Base-by-base conservation (phyloP, 2,888 invertebrate genomes). In the Netelia melanura region DNA sequence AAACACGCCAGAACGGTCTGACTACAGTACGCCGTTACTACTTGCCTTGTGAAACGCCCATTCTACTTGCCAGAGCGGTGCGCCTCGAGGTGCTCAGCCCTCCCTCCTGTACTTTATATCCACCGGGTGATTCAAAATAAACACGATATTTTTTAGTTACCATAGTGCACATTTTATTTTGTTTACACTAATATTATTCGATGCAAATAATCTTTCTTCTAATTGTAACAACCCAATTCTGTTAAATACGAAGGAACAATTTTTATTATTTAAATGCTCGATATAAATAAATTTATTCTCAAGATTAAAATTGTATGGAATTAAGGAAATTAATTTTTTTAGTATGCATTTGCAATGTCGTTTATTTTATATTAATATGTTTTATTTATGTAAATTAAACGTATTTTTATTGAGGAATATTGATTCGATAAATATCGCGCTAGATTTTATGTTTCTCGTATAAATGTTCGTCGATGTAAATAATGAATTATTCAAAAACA, bases 11-110 rank as follows among this genome's bases (percentile, higher is more conserved):
- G 44, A 30, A 44, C 64, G 54, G 85, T 71, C 83, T 80, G 85
- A 83, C 85, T 83, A 65, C 54, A 85, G 67, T 56, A 30, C 43
- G 76, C 82, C 72, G 71, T 62, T 80, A 85, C 83, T 80, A 83
- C 85, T 85, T 72, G 78, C 78, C 56, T 67, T 48, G 80, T 74
- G 80, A 74, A 80, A 74, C 56, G 72, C 65, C 38, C 78, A 54
- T 61, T 52, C 70, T 79, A 79, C 70, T 70, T 54, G 62, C 61
- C 38, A 38, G 48, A 80, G 65, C 80, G 52, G 64, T 62, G 71
- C 38, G 64, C 65, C 43, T 56, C 30, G 70, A 70, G 78, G 48
- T 65, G 70, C 65, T 80, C 75, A 64, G 56, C 70, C 68, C 52
- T 72, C 52, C 48, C 30, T 58, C 17, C 58, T 21, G 10, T 21